These are phyloP conservation scores for Acanthosepion esculentum DNA, from an alignment of 2,888 invertebrate species.

Conservation along the genomic window DNA sequence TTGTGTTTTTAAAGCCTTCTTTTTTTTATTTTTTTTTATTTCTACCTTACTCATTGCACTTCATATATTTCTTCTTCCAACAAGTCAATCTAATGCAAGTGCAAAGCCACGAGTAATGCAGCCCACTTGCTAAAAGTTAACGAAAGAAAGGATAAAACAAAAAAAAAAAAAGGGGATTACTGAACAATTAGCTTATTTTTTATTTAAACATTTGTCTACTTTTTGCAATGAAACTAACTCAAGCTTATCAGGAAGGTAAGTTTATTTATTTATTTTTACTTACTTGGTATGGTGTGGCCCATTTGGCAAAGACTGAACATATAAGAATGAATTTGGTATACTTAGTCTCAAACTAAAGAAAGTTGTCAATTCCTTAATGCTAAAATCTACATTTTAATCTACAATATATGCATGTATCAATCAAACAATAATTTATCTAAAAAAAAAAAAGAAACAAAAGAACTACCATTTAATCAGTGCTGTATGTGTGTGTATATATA, in stretches of 20 bases:
- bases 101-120: neutral
- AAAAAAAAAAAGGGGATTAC: neutral
- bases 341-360: too few species aligned
- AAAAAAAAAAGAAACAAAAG: too few species aligned
- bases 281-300: too few species aligned
- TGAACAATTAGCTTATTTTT: neutral
- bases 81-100: neutral
- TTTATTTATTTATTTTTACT: neutral
- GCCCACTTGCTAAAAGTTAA: neutral
- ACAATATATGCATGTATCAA: too few species aligned
- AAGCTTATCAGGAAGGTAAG: neutral
- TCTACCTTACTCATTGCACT: neutral
- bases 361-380: too few species aligned
- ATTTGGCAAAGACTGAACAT: too few species aligned
- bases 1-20: neutral
- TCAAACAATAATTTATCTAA: too few species aligned
- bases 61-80: neutral
- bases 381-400: too few species aligned
- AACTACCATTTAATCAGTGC: too few species aligned
- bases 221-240: neutral
- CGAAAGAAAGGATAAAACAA: neutral
- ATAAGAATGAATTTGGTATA: too few species aligned
- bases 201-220: neutral
- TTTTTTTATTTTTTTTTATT: neutral
- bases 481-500: too few species aligned